Conservation (phyloP, 2,797 vertebrate species). For the Danionella dracula region DNA sequence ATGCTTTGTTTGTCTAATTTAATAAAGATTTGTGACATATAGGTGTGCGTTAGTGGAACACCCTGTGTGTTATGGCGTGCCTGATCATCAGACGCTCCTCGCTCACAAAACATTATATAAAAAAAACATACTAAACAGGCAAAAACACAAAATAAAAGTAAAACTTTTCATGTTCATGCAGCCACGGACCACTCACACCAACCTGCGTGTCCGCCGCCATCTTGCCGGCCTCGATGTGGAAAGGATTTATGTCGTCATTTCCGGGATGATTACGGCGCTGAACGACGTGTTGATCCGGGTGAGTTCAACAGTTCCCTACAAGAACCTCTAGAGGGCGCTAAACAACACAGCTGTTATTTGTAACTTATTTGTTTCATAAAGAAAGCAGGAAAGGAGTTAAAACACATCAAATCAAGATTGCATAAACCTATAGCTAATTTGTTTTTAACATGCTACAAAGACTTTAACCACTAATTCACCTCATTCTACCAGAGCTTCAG, state of each 20-base stretch:
- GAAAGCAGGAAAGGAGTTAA: no score
- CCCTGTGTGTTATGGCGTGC: not conserved
- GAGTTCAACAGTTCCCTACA: not conserved
- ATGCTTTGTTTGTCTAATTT: not conserved
- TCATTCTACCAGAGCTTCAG: no score
- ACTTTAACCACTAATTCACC: no score
- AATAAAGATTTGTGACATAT: not conserved
- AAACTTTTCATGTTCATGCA: conserved; percentile 23
- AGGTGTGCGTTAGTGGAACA: not conserved
- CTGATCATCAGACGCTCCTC: not conserved
- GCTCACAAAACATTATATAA: no score
- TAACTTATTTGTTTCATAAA: no score
- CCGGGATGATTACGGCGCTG: conserved; percentile 54
- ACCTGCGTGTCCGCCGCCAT: conserved; percentile 99
- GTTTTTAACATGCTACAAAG: no score
- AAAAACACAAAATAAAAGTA: not conserved
- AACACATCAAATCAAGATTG: no score
- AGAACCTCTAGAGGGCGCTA: not conserved
- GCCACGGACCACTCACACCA: conserved; percentile 57
- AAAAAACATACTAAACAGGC: not conserved
- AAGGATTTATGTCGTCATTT: conserved; percentile 65
- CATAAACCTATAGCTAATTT: no score
- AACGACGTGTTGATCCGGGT: not conserved
- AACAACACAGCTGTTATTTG: not conserved
- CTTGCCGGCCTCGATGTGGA: conserved; percentile 81